These are phyloP conservation scores for Lasioglossum leucozonium DNA, from an alignment of 2,888 invertebrate species.

Conservation along the genomic window DNA sequence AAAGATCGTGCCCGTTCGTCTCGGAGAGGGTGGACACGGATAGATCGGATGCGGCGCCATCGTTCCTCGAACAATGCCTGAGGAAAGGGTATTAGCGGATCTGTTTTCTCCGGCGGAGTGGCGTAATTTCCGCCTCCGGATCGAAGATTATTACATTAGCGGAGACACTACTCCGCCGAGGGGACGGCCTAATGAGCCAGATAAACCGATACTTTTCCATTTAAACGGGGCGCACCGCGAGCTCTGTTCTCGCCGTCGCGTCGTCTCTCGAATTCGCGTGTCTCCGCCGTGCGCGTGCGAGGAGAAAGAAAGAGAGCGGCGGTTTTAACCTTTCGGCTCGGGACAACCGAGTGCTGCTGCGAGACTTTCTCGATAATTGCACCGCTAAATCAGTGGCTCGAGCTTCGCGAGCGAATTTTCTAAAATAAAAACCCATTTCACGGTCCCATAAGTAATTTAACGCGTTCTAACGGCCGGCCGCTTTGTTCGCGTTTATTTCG, in stretches of 20 bases:
- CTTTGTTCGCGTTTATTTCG: background rate
- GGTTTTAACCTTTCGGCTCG: background rate
- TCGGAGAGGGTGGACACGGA: background rate
- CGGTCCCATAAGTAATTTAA: background rate
- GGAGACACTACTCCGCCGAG: constrained; percentile 13
- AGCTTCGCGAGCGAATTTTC: background rate
- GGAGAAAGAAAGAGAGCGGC: background rate
- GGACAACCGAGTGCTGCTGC: background rate
- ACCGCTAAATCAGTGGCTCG: background rate
- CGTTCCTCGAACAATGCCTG: constrained; percentile 17
- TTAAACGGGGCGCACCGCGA: background rate
- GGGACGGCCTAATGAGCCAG: constrained; percentile 31
- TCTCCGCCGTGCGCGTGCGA: background rate
- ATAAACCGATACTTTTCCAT: constrained; percentile 48
- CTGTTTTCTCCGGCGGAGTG: constrained; percentile 35
- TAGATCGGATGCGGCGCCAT: background rate
- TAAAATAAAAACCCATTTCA: background rate
- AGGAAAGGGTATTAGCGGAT: constrained; percentile 28
- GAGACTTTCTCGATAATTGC: background rate
- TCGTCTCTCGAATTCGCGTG: background rate
- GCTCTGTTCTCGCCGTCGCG: too few relatives aligned
- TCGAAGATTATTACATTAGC: constrained; percentile 50
- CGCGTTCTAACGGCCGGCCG: background rate
- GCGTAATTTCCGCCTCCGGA: constrained; percentile 49
- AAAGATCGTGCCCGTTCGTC: background rate